Conservation (phyloP, 2,113 vertebrate species). For the Thomomys bottae region DNA sequence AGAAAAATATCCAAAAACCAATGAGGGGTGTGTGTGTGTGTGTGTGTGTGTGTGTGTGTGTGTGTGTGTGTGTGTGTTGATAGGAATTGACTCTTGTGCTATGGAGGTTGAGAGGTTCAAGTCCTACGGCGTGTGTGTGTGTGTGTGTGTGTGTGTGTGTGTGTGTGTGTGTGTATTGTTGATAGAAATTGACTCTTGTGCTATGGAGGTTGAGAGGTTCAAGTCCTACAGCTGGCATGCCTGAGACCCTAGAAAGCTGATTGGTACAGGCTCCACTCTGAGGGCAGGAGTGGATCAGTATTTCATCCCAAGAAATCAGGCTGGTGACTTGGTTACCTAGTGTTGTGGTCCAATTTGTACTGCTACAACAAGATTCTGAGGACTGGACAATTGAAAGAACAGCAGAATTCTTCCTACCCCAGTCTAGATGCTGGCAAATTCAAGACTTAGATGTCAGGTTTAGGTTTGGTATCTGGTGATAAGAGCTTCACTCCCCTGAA, state of each 20-base stretch:
- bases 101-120: no score
- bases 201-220: no score
- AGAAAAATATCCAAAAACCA: not conserved
- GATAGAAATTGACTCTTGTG: not conserved
- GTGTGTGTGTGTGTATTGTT: no score
- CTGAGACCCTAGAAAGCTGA: not conserved
- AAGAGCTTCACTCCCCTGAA: not conserved
- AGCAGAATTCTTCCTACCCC: no score
- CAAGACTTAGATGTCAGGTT: not conserved
- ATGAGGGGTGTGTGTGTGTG: no score
- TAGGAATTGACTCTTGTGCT: not conserved
- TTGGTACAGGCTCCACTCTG: fast-evolving
- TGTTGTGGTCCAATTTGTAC: not conserved
- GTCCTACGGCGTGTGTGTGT: not conserved
- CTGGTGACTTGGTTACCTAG: not conserved
- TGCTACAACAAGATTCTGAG: not conserved
- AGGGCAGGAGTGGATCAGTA: not conserved
- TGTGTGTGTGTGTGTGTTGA: no score
- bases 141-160: no score
- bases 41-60: not conserved
- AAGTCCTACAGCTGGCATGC: not conserved
- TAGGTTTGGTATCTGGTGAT: not conserved
- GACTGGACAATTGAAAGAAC: not conserved
- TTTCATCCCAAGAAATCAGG: not conserved
- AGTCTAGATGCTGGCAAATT: not conserved